A percentile compares a stretch with the other conserved stretches of the same genome.
phyloP scores from a whole-genome alignment of 2,888 invertebrate genomes.

The Dryobota labecula region DNA sequence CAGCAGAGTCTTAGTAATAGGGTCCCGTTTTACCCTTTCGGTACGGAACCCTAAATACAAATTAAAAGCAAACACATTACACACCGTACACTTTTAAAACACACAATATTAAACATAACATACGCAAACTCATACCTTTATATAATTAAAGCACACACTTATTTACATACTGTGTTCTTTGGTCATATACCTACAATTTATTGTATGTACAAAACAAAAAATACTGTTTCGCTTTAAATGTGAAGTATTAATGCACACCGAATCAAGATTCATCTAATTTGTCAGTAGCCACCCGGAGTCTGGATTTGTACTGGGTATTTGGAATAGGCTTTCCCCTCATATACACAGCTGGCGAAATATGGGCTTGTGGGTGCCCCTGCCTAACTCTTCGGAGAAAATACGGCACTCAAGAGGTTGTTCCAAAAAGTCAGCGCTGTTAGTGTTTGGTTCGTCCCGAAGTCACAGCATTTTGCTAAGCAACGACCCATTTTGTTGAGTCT shows the following conservation, averaged over 20 bases:
- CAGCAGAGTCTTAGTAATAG: too few species aligned
- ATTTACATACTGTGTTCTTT: not conserved
- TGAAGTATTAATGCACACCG: not conserved
- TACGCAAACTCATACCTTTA: not conserved
- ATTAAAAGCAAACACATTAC: not conserved
- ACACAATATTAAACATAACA: not conserved
- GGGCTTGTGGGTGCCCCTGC: not conserved
- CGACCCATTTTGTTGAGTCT: not conserved
- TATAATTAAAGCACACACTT: not conserved
- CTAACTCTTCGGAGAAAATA: not conserved
- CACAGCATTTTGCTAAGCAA: not conserved
- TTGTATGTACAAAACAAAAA: not conserved
- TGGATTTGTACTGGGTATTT: not conserved
- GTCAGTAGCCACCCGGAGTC: too few species aligned
- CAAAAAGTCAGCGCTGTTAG: too few species aligned
- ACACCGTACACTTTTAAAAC: too few species aligned
- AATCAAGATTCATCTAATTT: constrained; percentile 6
- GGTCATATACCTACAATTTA: not conserved
- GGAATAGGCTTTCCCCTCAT: too few species aligned
- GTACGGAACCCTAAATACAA: too few species aligned
- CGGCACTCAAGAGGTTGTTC: too few species aligned
- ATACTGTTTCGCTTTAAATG: not conserved
- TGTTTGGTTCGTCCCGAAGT: not conserved
- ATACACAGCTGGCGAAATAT: not conserved
- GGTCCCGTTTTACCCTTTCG: too few species aligned